Evolutionary conservation across 2,888 invertebrate genomes (phyloP), one percentile per base, ranked within the genome.

Genomic region (Tiliacea citrago): DNA sequence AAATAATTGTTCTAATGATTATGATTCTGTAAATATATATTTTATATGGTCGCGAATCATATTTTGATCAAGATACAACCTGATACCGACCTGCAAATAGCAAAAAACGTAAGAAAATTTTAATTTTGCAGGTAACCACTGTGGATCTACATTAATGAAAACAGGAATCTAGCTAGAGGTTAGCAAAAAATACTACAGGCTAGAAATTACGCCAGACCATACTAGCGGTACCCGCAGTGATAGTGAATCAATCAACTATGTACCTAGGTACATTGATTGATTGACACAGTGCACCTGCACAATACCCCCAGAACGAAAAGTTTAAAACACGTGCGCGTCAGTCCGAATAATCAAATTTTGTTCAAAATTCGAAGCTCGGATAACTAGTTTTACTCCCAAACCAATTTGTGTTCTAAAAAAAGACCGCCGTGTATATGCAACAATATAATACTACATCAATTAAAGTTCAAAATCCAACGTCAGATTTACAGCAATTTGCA

Each of bases 321-420:
- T 35, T 68, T 45, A 9, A 45, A 61, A 47, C 29, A 7, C 60
- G 29, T 67, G 35, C 69, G n/a, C n/a, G n/a, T n/a, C n/a, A 24
- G 16, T 24, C 13, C 42, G 18, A n/a, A 42, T 24, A 76, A 62
- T 35, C 4, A 55, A 42, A 35, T 71, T 61, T 55, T 35, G 35
- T 10, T 24, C 18, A 16, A 68, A 47, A 75, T 24, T 60, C 72
- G n/a, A 24, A 49, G 21, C 16, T 12, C 13, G 7, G 2, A 10
- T 12, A 21, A 18, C 35, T 51, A 62, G 49, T 79, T 79, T 79
- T 21, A 35, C 35, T 35, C 0, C 16, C 18, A 49, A 76, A 55
- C 55, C 0, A 49, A 35, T 79, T 49, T 35, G 0, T 29, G 8
- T 16, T 21, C 29, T 12, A 39, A 29, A 73, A 42, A 70, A 24